Base-by-base conservation (phyloP, 1,140 invertebrate species). In the Lepidurus arcticus region DNA sequence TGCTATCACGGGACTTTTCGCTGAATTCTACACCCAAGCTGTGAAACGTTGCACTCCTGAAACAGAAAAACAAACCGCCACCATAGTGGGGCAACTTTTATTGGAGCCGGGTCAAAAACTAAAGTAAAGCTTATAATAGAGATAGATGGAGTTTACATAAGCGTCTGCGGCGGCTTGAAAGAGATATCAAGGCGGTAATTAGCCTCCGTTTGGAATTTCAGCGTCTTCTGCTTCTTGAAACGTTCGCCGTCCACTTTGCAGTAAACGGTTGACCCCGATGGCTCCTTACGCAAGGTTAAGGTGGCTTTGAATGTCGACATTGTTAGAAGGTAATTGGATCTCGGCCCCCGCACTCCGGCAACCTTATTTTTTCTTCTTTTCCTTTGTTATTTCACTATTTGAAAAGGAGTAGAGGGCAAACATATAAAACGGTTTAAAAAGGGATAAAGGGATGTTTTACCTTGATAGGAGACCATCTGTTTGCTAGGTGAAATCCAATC, bases 221-320 rank as follows among this genome's bases (percentile, higher is more conserved):
- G 85, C 6, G 87, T 88, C 78, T 87, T 87, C 79, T 87, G 87
- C 5, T 85, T 84, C 76, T 87, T 87, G 24, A 84, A 83, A 13
- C 83, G 83, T 77, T 81, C 78, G 0, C 85, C 87, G 79, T 88
- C 87, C 85, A 87, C 86, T 81, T 88, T 88, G 79, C 86, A 87
- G 80, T 84, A 88, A 43, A 87, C 85, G 65, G 86, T 85, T 73
- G 84, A 84, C 44, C 84, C 85, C 8, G 82, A 83, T 6, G 86
- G 86, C 82, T 87, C 86, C 75, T 84, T 85, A 45, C 84, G 84
- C 16, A 87, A 82, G 11, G 85, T 86, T 79, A 88, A 81, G 73
- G 86, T 87, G 76, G 87, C 84, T 73, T 86, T 86, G 82, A 87
- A 87, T 83, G 86, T 76, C 16, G 65, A n/a, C 75, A 78, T 78